Evolutionary conservation across 2,888 invertebrate genomes (phyloP), one percentile per base, ranked within the genome.

Genomic region (Heliconius erato): DNA sequence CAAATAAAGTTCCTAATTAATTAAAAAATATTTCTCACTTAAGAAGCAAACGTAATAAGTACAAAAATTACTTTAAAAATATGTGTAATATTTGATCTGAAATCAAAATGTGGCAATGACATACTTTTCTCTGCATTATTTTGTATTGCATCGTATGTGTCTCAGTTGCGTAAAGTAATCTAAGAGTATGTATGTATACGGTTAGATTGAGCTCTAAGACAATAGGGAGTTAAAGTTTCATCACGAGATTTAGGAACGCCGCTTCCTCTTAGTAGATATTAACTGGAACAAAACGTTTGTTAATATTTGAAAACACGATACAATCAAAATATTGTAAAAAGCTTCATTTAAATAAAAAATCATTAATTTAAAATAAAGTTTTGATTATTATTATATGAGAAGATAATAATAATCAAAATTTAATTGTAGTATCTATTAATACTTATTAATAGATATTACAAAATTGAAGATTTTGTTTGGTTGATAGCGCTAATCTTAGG

Each of bases 151-250:
- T 83, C 69, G 79, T 76, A 54, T 79, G 68, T 82, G 35, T 74
- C 59, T 44, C 67, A 80, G 74, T 83, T 85, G 79, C 79, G 80
- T 77, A 77, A 85, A 67, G 67, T 76, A 79, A 80, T 81, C 40
- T 69, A 40, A 11, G 40, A 40, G 40, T 40, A 81, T 79, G 74
- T 68, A 81, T 68, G 74, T 74, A 59, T 67, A 81, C 78, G 54
- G 80, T 80, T 76, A 82, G 79, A 79, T 81, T 76, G 65, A 78
- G 79, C 74, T 84, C 72, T 80, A 67, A 83, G 82, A 84, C 84
- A 84, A 84, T 84, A 82, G 84, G 82, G 83, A 79, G 80, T 83
- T 76, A 81, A 69, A 79, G 82, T 84, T 82, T 84, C 83, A 74
- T 63, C 80, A 80, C 26, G 35, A 76, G 82, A 83, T 83, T 82